Conservation (phyloP, 2,113 vertebrate species). For the Neolamprologus brichardi region DNA sequence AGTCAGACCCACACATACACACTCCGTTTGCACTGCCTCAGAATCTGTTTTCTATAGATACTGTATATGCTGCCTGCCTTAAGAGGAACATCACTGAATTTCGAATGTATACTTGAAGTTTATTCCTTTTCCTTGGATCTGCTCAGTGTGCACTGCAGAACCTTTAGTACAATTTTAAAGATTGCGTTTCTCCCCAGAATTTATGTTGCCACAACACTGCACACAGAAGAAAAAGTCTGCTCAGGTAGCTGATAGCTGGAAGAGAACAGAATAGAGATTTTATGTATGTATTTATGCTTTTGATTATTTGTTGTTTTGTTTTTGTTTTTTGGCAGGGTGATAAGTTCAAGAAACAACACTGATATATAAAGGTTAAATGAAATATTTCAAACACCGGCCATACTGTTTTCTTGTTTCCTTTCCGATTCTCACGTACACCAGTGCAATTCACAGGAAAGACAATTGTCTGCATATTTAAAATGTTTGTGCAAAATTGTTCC, state of each 20-base stretch:
- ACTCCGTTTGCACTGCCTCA: background rate
- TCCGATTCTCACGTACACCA: background rate
- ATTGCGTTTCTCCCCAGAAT: background rate
- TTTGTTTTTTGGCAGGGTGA: background rate
- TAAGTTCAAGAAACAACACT: background rate
- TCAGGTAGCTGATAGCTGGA: background rate
- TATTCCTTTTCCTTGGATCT: background rate
- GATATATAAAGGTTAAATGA: background rate
- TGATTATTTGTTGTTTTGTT: background rate
- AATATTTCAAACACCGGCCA: background rate
- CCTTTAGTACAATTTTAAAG: background rate
- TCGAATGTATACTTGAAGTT: background rate
- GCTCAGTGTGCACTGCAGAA: background rate
- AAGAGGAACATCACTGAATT: background rate
- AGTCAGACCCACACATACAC: conserved; percentile 11
- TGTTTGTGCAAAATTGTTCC: background rate
- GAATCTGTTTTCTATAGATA: conserved; percentile 45
- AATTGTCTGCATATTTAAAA: background rate
- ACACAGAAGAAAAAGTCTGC: background rate
- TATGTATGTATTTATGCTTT: background rate
- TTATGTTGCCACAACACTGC: background rate
- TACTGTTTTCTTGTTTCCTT: background rate
- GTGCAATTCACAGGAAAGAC: background rate
- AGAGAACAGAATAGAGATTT: background rate
- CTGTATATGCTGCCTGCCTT: background rate